These are phyloP conservation scores for Empidonax traillii DNA, from an alignment of 2,113 vertebrate species.

Conservation along the genomic window DNA sequence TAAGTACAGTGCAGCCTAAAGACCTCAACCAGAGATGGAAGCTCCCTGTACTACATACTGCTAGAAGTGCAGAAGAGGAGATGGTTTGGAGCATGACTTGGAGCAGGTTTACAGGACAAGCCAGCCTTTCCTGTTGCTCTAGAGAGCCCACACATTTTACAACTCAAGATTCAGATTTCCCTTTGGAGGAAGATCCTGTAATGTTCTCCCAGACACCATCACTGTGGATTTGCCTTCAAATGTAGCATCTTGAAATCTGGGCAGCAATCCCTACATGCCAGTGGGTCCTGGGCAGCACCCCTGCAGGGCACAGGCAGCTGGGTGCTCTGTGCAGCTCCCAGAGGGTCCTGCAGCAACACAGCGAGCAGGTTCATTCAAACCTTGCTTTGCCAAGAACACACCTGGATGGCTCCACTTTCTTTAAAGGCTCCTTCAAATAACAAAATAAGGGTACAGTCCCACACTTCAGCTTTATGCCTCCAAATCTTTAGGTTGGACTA, in stretches of 20 bases:
- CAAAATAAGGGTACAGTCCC: not conserved
- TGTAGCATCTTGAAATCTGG: rapidly evolving
- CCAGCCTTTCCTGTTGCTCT: not conserved
- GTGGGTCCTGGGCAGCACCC: not conserved
- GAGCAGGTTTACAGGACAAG: not conserved
- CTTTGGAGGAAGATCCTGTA: not conserved
- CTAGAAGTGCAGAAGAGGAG: not conserved
- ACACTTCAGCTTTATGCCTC: not conserved
- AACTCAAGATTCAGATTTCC: not conserved
- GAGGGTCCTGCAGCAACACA: not conserved
- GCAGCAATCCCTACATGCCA: not conserved
- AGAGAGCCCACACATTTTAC: rapidly evolving
- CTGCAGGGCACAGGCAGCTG: not conserved
- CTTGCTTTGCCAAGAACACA: not conserved
- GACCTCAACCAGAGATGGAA: not conserved
- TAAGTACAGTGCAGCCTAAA: not conserved
- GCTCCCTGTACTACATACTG: rapidly evolving
- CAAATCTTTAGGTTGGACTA: not conserved
- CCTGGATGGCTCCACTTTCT: not conserved
- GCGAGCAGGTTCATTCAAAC: rapidly evolving
- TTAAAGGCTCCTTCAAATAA: not conserved
- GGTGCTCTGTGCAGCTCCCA: not conserved
- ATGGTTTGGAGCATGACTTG: not conserved
- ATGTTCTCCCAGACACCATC: not conserved
- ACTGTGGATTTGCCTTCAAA: not conserved